Percentiles rank a stretch among this genome's conserved stretches.
Conservation (phyloP, 1,140 invertebrate genomes). For the Artemia franciscana region DNA sequence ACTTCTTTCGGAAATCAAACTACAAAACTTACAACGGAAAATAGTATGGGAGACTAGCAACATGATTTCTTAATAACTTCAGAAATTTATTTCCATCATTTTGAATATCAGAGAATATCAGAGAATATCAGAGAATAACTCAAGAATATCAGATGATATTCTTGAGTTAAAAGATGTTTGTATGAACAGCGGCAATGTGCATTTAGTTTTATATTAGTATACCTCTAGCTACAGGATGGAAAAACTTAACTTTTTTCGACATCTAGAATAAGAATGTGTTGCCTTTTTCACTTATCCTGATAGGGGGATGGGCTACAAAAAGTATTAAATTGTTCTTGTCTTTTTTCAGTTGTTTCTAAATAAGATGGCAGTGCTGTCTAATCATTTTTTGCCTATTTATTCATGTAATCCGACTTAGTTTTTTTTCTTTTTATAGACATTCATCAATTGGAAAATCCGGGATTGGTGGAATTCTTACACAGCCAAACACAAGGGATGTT, state of each 20-base stretch:
- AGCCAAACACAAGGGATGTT: constrained; percentile 51
- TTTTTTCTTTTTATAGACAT: constrained; percentile 27
- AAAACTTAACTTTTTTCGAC: not conserved
- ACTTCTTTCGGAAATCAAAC: too few relatives aligned
- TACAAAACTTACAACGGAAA: too few relatives aligned
- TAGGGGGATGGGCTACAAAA: not conserved
- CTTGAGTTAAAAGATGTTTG: too few relatives aligned
- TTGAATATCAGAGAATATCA: too few relatives aligned
- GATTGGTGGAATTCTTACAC: constrained; percentile 40
- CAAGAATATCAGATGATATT: too few relatives aligned
- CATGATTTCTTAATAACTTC: too few relatives aligned
- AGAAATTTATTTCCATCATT: too few relatives aligned
- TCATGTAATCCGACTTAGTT: not conserved
- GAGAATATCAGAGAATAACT: too few relatives aligned
- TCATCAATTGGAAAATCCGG: constrained; percentile 31
- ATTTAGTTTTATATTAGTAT: too few relatives aligned
- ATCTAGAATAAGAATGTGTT: not conserved
- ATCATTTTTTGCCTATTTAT: not conserved
- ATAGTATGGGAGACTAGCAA: too few relatives aligned
- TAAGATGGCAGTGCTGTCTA: not conserved
- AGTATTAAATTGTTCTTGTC: not conserved
- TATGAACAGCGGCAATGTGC: too few relatives aligned
- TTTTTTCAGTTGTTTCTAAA: not conserved
- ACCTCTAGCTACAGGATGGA: not conserved
- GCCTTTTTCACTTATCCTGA: not conserved